Percentiles rank a stretch among this genome's conserved stretches.
phyloP scores from a whole-genome alignment of 2,888 invertebrate genomes.

The Calliopum simillimum region DNA sequence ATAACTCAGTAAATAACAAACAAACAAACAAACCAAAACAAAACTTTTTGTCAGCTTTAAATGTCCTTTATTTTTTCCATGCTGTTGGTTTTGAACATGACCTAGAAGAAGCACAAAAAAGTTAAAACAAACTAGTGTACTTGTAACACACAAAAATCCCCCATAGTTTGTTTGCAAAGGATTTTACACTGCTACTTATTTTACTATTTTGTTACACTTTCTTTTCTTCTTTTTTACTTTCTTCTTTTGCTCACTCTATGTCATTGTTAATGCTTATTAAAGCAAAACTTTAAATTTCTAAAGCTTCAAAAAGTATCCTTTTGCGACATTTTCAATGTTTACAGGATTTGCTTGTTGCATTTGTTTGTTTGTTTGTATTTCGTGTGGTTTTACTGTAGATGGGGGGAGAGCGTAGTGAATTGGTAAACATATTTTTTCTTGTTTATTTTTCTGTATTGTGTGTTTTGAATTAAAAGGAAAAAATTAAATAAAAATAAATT shows the following conservation, averaged over 20 bases:
- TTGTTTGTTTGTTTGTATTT: neutral
- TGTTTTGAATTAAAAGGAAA: conserved; percentile 1
- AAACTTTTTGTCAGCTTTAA: conserved; percentile 16
- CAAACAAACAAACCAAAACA: neutral
- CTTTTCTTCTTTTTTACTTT: neutral
- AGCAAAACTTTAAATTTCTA: too few relatives aligned
- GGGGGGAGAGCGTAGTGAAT: too few relatives aligned
- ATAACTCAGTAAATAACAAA: too few relatives aligned
- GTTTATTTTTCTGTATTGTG: neutral
- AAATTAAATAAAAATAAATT: neutral
- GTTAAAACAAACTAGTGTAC: conserved; percentile 24
- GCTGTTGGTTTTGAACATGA: conserved; percentile 34
- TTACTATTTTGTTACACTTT: conserved; percentile 2
- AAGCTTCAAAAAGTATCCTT: too few relatives aligned
- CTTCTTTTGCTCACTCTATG: too few relatives aligned
- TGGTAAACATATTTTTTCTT: neutral
- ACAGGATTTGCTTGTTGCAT: too few relatives aligned
- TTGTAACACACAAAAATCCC: conserved; percentile 15
- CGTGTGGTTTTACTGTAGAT: too few relatives aligned
- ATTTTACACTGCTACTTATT: neutral
- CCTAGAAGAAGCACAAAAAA: conserved; percentile 34
- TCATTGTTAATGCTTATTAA: too few relatives aligned
- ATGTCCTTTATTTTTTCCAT: neutral
- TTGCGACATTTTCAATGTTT: too few relatives aligned
- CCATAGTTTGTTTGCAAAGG: conserved; percentile 22